phyloP scores from a whole-genome alignment of 2,888 invertebrate species.

The Harpalus rufipes region DNA sequence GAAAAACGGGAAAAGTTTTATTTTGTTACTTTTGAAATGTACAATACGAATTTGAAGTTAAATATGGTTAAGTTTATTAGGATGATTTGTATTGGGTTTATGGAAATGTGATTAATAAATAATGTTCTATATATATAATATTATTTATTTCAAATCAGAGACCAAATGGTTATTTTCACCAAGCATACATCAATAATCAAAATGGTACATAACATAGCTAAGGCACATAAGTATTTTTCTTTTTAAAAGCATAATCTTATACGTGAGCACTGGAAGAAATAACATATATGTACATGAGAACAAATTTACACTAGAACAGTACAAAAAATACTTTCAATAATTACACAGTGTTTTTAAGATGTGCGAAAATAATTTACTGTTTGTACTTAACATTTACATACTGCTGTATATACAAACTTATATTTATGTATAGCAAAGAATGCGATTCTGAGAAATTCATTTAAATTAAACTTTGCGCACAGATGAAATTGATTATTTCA shows the following conservation, averaged over 20 bases:
- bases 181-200: constrained; percentile 56
- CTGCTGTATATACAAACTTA: constrained; percentile 47
- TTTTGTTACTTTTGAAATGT: too few species aligned
- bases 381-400: constrained; percentile 51
- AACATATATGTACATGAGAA: constrained; percentile 19
- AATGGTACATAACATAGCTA: constrained; percentile 52
- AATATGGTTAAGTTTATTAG: too few species aligned
- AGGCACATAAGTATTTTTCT: constrained; percentile 59
- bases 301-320: constrained; percentile 40
- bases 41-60: too few species aligned
- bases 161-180: constrained; percentile 58
- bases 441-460: not conserved
- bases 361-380: constrained; percentile 49
- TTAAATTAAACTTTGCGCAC: not conserved
- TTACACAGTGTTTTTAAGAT: constrained; percentile 5
- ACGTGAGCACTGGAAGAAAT: constrained; percentile 34
- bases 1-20: too few species aligned
- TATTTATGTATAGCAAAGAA: not conserved
- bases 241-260: constrained; percentile 44
- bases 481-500: too few species aligned
- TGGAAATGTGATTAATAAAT: constrained; percentile 12
- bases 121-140: not conserved
- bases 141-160: constrained; percentile 27
- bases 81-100: not conserved
- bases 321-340: constrained; percentile 43